phyloP scores from a whole-genome alignment of 2,888 invertebrate genomes.

The Lochmaea crataegi region DNA sequence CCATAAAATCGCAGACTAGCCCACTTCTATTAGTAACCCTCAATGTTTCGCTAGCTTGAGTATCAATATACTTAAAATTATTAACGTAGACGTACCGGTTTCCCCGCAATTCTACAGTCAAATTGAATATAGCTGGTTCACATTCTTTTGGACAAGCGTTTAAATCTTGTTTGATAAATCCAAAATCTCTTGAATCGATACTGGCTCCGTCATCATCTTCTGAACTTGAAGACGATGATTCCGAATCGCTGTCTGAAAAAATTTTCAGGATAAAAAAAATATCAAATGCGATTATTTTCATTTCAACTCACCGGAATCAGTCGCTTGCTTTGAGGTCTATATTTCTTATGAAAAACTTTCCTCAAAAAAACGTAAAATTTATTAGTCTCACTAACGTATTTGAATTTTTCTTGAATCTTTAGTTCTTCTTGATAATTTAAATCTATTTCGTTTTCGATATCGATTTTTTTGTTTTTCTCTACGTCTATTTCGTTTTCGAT shows the following conservation, averaged over 20 bases:
- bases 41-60: no score
- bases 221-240: constrained; percentile 68
- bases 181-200: constrained; percentile 74
- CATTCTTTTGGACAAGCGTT: constrained; percentile 78
- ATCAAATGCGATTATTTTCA: no score
- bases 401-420: constrained; percentile 69
- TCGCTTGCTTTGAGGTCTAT: constrained; percentile 74
- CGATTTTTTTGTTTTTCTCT: no score
- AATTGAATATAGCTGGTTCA: constrained; percentile 75
- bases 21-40: no score
- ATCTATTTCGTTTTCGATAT: no score
- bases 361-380: constrained; percentile 83
- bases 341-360: constrained; percentile 86
- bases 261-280: no score
- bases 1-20: no score
- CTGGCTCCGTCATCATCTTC: constrained; percentile 69
- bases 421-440: constrained; percentile 66
- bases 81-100: constrained; percentile 64
- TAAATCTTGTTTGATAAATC: constrained; percentile 76
- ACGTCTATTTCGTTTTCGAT: constrained; percentile 64
- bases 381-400: constrained; percentile 71
- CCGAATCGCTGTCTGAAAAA: constrained; percentile 54
- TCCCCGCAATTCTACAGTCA: constrained; percentile 73
- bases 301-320: constrained; percentile 65
- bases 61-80: no score